Base-by-base conservation (phyloP, 2,888 invertebrate species). In the Nudaria mundana region DNA sequence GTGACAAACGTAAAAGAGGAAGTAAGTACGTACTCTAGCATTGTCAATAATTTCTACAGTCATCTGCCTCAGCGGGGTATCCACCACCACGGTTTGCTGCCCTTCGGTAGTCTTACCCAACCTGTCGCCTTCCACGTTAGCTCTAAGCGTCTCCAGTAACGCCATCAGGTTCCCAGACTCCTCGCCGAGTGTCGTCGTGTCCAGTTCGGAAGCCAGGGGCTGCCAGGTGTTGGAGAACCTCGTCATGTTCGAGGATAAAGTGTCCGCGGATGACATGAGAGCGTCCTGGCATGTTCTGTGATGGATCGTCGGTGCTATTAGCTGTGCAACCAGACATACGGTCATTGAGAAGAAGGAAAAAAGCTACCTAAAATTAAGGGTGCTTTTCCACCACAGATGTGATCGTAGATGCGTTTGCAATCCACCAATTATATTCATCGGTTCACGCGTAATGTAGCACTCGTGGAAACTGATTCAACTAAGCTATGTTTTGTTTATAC, bases 271-370 rank as follows among this genome's bases (percentile, higher is more conserved):
- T 0, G 58, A 45, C n/a, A 65, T 40, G 1, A 82, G 60, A 0
- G 74, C 53, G 1, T 69, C 65, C 32, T 77, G 75, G 44, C 76
- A 73, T 30, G 62, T 57, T 0, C 63, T 34, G 42, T 73, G 66
- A 43, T 81, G 76, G 40, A 81, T 74, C 0, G 72, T 59, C 0
- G 81, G 75, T 0, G 80, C 74, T 12, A 78, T 70, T 1, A 81
- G 58, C 81, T 81, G 59, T 7, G 14, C 5, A 18, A n/a, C n/a
- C n/a, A n/a, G n/a, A n/a, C n/a, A n/a, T n/a, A n/a, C n/a, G n/a
- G n/a, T n/a, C n/a, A n/a, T n/a, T n/a, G n/a, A n/a, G n/a, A n/a
- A n/a, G n/a, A n/a, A n/a, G n/a, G n/a, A n/a, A n/a, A n/a, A n/a
- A n/a, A n/a, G n/a, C n/a, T n/a, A n/a, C n/a, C n/a, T n/a, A n/a